Conservation (phyloP, 2,888 invertebrate species). For the Gastracanthus pulcherrimus region DNA sequence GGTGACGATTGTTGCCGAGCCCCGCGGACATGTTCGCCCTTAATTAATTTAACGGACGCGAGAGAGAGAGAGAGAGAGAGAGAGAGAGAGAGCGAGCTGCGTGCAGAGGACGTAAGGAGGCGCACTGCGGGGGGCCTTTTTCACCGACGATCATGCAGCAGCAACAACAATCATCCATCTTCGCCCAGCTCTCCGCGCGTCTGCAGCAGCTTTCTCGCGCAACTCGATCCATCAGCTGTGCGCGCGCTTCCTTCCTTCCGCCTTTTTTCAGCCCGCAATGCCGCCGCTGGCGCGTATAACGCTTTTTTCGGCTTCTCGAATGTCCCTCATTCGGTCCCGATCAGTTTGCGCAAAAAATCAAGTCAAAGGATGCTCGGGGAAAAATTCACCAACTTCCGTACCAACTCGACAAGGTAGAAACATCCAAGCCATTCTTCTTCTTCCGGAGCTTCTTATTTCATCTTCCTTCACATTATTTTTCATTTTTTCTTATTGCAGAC, state of each 20-base stretch:
- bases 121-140: not conserved
- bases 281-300: too few species aligned
- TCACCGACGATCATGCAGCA: too few species aligned
- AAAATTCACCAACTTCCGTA: too few species aligned
- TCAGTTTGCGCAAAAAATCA: too few species aligned
- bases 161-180: conserved; percentile 25
- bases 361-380: not conserved
- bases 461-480: not conserved
- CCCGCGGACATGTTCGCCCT: not conserved
- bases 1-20: too few species aligned
- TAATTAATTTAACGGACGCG: conserved; percentile 13
- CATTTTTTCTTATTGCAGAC: not conserved
- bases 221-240: conserved; percentile 8
- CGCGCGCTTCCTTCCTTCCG: not conserved
- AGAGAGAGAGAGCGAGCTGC: too few species aligned
- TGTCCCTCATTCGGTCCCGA: not conserved
- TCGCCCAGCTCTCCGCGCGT: not conserved
- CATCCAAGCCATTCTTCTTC: not conserved
- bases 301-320: not conserved
- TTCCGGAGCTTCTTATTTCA: not conserved
- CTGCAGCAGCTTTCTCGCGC: not conserved
- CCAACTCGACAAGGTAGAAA: not conserved
- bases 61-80: too few species aligned
- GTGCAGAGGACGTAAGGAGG: too few species aligned
- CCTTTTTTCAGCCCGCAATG: not conserved